Evolutionary conservation across 2,888 invertebrate species (phyloP), one percentile per base, ranked within the genome.

Genomic region (Oscheius sp.): DNA sequence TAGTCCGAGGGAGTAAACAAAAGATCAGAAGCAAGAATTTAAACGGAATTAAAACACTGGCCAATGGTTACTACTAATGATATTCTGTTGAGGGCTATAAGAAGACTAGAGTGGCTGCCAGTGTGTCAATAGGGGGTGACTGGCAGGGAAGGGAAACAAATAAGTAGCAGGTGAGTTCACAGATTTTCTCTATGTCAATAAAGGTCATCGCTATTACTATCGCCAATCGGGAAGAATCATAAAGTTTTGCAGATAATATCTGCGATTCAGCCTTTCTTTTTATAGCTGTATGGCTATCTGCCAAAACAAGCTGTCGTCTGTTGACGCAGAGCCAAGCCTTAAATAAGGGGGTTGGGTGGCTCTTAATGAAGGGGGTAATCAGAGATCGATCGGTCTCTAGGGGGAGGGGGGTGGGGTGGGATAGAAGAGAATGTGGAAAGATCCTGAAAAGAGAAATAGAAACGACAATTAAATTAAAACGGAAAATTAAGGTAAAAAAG

Each of bases 341-440:
- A 38, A 59, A 59, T 41, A 22, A 28, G 44, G 22, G 41, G 28
- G 33, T 59, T 59, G 59, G 59, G 24, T 22, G 41, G 59, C 41
- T 8, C 30, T n/a, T 59, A 59, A 59, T 59, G 59, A 59, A 59
- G 59, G 41, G n/a, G 59, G 59, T 44, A 59, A 59, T 59, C 59
- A 44, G 41, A 36, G 28, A 59, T 59, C 41, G 59, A 59, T 59
- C 28, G 24, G 33, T 22, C 41, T 30, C 9, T 20, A 24, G 54
- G 49, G 50, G 28, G 22, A n/a, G 24, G 38, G 38, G 36, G 54
- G n/a, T 17, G 26, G 56, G 26, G 36, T 36, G 20, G 36, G 36
- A 54, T 54, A 33, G 24, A 17, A 54, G 33, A 33, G 30, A 33
- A 20, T 20, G 22, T 22, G 14, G 36, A 36, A 9, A 8, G 36